phyloP scores from a whole-genome alignment of 2,113 vertebrate species.

The Piprites chloris region DNA sequence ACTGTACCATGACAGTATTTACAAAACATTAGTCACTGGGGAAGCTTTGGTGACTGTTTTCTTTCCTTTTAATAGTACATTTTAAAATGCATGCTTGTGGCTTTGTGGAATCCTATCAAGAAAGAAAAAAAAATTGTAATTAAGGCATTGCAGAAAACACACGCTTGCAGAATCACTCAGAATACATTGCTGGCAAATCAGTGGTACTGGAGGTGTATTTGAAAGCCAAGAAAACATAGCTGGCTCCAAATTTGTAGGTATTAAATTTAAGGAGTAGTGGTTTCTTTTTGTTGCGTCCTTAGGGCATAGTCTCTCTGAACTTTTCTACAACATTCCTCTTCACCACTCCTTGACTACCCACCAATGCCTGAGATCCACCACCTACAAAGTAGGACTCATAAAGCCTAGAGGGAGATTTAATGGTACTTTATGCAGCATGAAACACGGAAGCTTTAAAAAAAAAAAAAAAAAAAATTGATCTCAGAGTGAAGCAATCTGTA shows the following conservation, averaged over 20 bases:
- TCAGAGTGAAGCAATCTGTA: not conserved
- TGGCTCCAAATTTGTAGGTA: not conserved
- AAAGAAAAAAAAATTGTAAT: not conserved
- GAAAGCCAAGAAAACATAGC: not conserved
- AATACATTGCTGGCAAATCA: not conserved
- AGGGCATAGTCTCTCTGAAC: not conserved
- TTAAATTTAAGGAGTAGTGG: not conserved
- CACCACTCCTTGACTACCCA: not conserved
- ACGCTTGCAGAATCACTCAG: not conserved
- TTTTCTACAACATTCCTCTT: not conserved
- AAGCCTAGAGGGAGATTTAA: not conserved
- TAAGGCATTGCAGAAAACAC: not conserved
- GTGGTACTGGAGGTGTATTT: not conserved
- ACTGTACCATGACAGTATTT: conserved; percentile 15
- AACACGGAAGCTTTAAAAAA: not conserved
- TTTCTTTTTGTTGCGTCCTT: not conserved
- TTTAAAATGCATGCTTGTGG: not conserved
- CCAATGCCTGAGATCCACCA: not conserved
- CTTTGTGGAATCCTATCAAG: not conserved
- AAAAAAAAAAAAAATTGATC: not conserved
- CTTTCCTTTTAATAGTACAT: not conserved
- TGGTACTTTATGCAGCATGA: not conserved
- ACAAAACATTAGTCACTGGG: not conserved
- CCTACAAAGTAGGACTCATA: not conserved
- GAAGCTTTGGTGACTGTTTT: not conserved